Evolutionary conservation across 2,113 vertebrate species (phyloP).

Genomic region (Menura novaehollandiae): DNA sequence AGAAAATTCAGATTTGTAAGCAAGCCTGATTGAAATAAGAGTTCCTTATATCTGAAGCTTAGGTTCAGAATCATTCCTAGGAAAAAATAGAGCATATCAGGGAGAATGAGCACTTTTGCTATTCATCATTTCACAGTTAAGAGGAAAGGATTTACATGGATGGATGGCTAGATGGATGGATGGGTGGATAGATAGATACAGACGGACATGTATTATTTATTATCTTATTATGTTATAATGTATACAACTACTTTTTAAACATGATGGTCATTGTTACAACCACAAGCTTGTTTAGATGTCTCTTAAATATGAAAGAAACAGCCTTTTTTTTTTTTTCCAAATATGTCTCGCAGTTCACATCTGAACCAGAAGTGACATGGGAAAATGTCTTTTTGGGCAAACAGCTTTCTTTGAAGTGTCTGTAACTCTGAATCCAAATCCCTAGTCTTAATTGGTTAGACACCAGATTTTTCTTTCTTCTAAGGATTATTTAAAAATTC

Average conservation of each 20-base stretch:
- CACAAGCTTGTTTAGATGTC: not conserved
- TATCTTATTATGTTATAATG: constrained; percentile 35
- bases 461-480: constrained; percentile 36
- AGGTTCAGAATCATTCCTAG: not conserved
- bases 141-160: constrained; percentile 12
- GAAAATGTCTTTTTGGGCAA: constrained; percentile 24
- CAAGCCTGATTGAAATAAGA: not conserved
- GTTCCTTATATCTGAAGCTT: not conserved
- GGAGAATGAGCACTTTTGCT: not conserved
- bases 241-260: constrained; percentile 41
- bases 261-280: not conserved
- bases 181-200: not conserved
- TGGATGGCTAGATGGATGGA: constrained; percentile 24
- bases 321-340: not conserved
- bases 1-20: not conserved
- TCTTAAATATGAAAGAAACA: not conserved
- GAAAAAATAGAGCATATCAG: not conserved
- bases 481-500: constrained; percentile 39
- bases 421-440: not conserved
- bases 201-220: constrained; percentile 55
- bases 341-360: not conserved
- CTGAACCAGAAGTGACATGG: not conserved
- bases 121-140: not conserved
- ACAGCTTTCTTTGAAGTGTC: constrained; percentile 27
- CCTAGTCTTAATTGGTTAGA: constrained; percentile 26